phyloP scores from a whole-genome alignment of 2,113 vertebrate species.

The Aegotheles bennettii region DNA sequence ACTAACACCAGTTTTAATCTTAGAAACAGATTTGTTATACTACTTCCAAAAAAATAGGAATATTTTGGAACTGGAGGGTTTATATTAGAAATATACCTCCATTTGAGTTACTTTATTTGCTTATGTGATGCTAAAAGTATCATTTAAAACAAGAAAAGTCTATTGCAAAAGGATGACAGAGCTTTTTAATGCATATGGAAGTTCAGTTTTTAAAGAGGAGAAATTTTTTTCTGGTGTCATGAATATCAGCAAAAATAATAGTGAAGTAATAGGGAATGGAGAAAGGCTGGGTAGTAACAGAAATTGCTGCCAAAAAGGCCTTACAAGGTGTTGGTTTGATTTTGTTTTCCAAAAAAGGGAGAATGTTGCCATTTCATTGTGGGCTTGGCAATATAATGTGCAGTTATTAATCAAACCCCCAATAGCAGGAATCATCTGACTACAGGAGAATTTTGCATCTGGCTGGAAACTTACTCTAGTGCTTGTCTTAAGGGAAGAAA shows the following conservation, averaged over 20 bases:
- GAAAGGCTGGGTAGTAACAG: not conserved
- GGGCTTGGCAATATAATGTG: not conserved
- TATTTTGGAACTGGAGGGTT: not conserved
- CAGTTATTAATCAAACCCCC: not conserved
- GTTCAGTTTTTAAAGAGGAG: not conserved
- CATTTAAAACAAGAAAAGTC: not conserved
- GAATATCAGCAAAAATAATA: not conserved
- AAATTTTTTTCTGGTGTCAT: not conserved
- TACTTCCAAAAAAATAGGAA: not conserved
- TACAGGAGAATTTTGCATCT: not conserved
- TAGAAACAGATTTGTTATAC: not conserved
- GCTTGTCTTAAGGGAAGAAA: conserved; percentile 8
- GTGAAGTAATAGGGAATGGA: not conserved
- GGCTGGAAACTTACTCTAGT: not conserved
- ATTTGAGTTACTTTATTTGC: not conserved
- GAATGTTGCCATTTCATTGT: not conserved
- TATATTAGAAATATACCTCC: not conserved
- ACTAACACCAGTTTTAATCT: not conserved
- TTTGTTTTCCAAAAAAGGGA: not conserved
- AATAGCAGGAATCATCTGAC: not conserved
- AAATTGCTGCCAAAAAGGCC: not conserved
- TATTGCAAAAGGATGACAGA: not conserved
- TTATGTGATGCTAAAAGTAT: not conserved
- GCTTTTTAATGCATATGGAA: not conserved
- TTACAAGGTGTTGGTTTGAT: not conserved